Conservation (phyloP, 1,140 invertebrate species). For the Macrobrachium nipponense region DNA sequence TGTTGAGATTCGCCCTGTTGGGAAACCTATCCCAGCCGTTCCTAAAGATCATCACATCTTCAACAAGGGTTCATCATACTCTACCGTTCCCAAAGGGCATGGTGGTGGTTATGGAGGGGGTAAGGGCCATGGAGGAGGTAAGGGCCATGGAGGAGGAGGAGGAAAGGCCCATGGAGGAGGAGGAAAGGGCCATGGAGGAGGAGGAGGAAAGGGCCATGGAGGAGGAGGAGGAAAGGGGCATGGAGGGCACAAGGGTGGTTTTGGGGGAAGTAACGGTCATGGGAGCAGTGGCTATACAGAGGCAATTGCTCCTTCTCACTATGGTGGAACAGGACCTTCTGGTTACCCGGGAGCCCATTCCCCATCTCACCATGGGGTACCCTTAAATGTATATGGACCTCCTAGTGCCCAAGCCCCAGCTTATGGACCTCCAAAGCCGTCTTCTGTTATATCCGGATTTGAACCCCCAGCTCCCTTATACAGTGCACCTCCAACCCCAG, state of each 20-base stretch:
- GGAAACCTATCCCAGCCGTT: conserved; percentile 49
- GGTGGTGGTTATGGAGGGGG: conserved; percentile 5
- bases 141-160: too few relatives aligned
- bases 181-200: background rate
- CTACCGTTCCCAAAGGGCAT: background rate
- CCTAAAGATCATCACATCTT: conserved; percentile 17
- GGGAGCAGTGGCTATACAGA: conserved; percentile 3
- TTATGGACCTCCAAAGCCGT: conserved; percentile 28
- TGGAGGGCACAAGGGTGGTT: background rate
- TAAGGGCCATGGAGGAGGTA: background rate
- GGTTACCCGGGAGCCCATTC: background rate
- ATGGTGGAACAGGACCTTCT: background rate
- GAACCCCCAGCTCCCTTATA: too few relatives aligned
- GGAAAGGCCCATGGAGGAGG: too few relatives aligned
- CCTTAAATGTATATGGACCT: background rate
- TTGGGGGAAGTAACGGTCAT: too few relatives aligned
- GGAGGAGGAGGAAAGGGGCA: too few relatives aligned
- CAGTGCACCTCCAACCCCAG: background rate
- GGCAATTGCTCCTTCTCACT: background rate
- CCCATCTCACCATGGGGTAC: too few relatives aligned
- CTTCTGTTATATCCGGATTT: background rate
- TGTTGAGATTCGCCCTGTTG: conserved; percentile 47
- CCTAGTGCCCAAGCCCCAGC: background rate
- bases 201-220: background rate
- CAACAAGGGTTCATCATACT: background rate